Base-by-base conservation (phyloP, 2,113 vertebrate genomes). In the Rhinolophus sinicus region DNA sequence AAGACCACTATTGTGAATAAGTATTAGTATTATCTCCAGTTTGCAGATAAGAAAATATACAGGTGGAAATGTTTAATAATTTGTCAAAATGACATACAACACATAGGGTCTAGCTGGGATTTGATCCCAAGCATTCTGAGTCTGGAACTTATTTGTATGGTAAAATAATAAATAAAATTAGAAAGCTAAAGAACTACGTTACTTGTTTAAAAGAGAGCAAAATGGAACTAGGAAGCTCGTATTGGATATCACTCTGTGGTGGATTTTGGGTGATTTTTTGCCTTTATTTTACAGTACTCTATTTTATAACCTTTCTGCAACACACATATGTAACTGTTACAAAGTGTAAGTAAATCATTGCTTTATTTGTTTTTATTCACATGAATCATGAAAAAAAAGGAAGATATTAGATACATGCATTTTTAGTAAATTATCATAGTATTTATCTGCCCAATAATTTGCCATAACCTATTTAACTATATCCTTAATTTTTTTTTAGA, bases 401-500 rank as follows among this genome's bases (percentile, higher is more conserved):
- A 92, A 89, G 15, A 8, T 16, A 69, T 26, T 83, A 60, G 9
- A 67, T 84, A 19, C 0, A 15, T 60, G 12, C 14, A 28, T 64
- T 82, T 81, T 95, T 94, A 87, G 35, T 50, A 90, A 88, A 90
- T 94, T 80, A 75, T 44, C 64, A 13, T 86, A 13, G 33, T 82
- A 11, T 90, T 86, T 87, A 75, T 92, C 88, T 90, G 72, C 28
- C 54, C 44, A 76, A 56, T 75, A 92, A 95, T 96, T 96, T 95
- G 40, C 44, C 44, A 87, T 92, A 89, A 89, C 92, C 22, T 80
- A 77, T 76, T 88, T 92, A 89, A 89, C 21, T 70, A 73, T 82
- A 78, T n/a, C 18, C 14, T 77, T 93, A 93, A 72, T 89, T 95
- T 88, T 86, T 78, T 93, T 60, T 87, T 24, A 93, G 38, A 73